These are phyloP conservation scores for Ceratoteleas bidentatus DNA, from an alignment of 1,140 invertebrate species.

Conservation along the genomic window DNA sequence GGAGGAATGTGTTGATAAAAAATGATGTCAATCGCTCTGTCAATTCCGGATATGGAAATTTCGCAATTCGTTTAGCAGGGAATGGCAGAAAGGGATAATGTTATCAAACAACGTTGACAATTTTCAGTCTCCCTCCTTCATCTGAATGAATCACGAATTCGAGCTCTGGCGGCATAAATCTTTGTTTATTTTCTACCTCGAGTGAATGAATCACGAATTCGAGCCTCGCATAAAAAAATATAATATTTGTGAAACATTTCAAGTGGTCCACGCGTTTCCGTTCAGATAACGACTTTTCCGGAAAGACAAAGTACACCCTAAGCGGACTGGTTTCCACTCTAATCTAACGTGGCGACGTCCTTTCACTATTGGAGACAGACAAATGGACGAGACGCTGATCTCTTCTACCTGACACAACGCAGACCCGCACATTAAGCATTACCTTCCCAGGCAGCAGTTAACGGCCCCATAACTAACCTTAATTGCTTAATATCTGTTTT, in stretches of 20 bases:
- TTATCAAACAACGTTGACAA: too few species aligned
- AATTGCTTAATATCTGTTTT: slow-evolving; percentile 78
- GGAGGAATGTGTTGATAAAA: background rate
- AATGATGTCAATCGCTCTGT: background rate
- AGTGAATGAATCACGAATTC: too few species aligned
- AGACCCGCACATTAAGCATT: slow-evolving; percentile 50
- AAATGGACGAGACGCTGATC: slow-evolving; percentile 41
- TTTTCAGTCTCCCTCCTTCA: too few species aligned
- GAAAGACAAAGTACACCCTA: slow-evolving; percentile 37
- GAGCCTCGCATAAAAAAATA: too few species aligned
- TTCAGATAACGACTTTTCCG: slow-evolving; percentile 27
- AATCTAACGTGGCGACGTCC: slow-evolving; percentile 51
- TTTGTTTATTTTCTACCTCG: too few species aligned
- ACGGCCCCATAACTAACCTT: slow-evolving; percentile 72
- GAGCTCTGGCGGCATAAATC: too few species aligned
- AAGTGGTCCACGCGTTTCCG: slow-evolving; percentile 30
- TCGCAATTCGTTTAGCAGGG: too few species aligned
- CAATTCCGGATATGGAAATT: too few species aligned
- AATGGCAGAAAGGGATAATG: too few species aligned
- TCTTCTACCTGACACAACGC: slow-evolving; percentile 53
- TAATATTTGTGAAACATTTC: too few species aligned
- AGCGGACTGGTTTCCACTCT: slow-evolving; percentile 37
- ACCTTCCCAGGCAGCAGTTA: slow-evolving; percentile 45
- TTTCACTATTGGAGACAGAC: slow-evolving; percentile 57
- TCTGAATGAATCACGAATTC: too few species aligned